Conservation (phyloP, 2,113 vertebrate genomes). For the Hipposideros armiger region DNA sequence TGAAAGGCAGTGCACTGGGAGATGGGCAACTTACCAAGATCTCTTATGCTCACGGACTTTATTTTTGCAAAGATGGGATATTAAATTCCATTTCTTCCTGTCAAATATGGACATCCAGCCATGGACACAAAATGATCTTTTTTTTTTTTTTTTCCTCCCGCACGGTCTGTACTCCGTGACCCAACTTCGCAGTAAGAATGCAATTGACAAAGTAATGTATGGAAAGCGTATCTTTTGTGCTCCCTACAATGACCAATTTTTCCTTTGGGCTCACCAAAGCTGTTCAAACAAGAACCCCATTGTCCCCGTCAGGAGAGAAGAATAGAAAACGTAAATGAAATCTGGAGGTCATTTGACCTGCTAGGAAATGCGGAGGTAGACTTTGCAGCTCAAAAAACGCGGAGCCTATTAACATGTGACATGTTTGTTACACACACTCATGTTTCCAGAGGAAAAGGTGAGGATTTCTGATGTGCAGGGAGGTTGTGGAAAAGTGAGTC, state of each 20-base stretch:
- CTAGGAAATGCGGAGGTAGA: conserved; percentile 84
- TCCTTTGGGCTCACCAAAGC: conserved; percentile 88
- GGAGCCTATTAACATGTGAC: conserved; percentile 46
- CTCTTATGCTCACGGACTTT: conserved; percentile 80
- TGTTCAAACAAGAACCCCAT: conserved; percentile 89
- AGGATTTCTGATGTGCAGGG: not conserved
- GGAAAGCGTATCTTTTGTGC: conserved; percentile 89
- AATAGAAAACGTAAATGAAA: conserved; percentile 90
- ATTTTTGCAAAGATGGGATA: conserved; percentile 83
- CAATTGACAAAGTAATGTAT: conserved; percentile 89
- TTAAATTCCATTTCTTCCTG: conserved; percentile 86
- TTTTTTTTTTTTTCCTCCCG: conserved; percentile 20
- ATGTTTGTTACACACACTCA: conserved; percentile 52
- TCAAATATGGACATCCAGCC: conserved; percentile 87
- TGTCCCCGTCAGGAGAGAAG: conserved; percentile 88
- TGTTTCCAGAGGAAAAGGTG: conserved; percentile 63
- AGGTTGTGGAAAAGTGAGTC: fast-evolving
- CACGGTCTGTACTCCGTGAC: conserved; percentile 70
- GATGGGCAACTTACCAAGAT: conserved; percentile 53
- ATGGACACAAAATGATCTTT: conserved; percentile 86
- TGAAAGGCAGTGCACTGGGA: conserved; percentile 42
- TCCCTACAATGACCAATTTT: conserved; percentile 87
- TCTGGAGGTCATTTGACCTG: conserved; percentile 88
- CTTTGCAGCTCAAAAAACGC: conserved; percentile 70
- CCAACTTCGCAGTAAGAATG: conserved; percentile 86